Conservation (phyloP, 2,113 vertebrate species). For the Willisornis vidua region DNA sequence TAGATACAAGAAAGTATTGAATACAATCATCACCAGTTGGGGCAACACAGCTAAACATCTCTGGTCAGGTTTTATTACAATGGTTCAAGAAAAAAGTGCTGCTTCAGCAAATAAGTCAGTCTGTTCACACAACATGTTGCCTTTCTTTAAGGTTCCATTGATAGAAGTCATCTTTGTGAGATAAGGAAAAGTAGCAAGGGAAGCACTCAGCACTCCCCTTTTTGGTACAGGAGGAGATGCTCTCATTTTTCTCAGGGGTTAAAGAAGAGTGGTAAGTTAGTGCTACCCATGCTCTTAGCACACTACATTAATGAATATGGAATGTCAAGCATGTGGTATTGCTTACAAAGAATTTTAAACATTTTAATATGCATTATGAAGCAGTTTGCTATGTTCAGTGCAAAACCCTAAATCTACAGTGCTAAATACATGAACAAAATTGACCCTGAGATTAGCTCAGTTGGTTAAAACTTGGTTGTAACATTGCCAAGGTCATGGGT, state of each 20-base stretch:
- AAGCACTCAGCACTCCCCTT: neutral
- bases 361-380: slow-evolving; percentile 42
- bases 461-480: too few relatives aligned
- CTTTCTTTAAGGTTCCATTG: neutral
- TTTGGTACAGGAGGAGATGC: neutral
- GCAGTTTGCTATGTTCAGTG: neutral
- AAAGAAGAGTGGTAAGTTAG: neutral
- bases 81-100: neutral
- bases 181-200: neutral
- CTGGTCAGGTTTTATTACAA: neutral
- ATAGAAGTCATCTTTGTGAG: neutral
- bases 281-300: neutral
- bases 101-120: neutral
- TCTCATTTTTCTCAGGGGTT: neutral
- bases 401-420: neutral
- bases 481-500: too few relatives aligned
- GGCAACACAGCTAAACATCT: neutral
- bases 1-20: neutral
- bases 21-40: neutral
- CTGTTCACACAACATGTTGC: neutral
- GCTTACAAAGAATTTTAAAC: slow-evolving; percentile 47
- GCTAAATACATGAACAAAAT: neutral
- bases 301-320: neutral
- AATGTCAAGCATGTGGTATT: slow-evolving; percentile 12
- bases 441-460: too few relatives aligned